A percentile compares a stretch with the other conserved stretches of the same genome.
Conservation (phyloP, 2,888 invertebrate genomes). For the Perdita meconis region DNA sequence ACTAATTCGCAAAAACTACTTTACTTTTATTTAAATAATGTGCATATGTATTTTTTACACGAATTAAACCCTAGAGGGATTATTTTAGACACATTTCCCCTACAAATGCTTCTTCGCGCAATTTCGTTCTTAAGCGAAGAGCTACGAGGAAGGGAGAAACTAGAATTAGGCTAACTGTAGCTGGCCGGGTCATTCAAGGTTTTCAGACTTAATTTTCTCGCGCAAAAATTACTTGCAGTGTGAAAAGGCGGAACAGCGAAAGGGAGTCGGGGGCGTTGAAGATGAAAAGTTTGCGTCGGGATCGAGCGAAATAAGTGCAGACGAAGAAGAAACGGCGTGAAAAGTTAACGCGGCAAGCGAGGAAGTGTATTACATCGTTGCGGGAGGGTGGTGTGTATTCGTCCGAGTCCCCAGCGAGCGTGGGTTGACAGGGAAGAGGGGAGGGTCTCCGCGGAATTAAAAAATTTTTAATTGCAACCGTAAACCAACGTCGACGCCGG, state of each 20-base stretch:
- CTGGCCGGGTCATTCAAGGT: background rate
- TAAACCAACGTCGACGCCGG: constrained; percentile 31
- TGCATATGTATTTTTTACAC: too few species aligned
- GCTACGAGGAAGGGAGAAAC: background rate
- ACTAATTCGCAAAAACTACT: too few species aligned
- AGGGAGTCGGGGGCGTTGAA: background rate
- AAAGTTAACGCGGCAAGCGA: constrained; percentile 23
- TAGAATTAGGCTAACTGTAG: background rate
- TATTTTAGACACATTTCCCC: too few species aligned
- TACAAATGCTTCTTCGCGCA: too few species aligned
- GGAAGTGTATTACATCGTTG: constrained; percentile 10
- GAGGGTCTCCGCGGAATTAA: constrained; percentile 27
- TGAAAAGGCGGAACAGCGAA: background rate
- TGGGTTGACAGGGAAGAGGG: too few species aligned
- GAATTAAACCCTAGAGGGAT: too few species aligned
- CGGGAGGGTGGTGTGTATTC: constrained; percentile 4
- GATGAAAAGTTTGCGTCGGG: constrained; percentile 39
- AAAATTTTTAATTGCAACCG: constrained; percentile 58
- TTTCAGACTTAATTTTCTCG: constrained; percentile 25
- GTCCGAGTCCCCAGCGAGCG: too few species aligned
- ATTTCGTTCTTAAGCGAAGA: too few species aligned
- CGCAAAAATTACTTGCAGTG: constrained; percentile 32
- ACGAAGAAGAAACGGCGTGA: constrained; percentile 34
- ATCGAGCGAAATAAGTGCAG: constrained; percentile 44
- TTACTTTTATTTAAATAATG: too few species aligned